Evolutionary conservation across 2,797 vertebrate genomes (phyloP), one percentile per base, ranked within the genome.

Genomic region (Apodemus agrarius): DNA sequence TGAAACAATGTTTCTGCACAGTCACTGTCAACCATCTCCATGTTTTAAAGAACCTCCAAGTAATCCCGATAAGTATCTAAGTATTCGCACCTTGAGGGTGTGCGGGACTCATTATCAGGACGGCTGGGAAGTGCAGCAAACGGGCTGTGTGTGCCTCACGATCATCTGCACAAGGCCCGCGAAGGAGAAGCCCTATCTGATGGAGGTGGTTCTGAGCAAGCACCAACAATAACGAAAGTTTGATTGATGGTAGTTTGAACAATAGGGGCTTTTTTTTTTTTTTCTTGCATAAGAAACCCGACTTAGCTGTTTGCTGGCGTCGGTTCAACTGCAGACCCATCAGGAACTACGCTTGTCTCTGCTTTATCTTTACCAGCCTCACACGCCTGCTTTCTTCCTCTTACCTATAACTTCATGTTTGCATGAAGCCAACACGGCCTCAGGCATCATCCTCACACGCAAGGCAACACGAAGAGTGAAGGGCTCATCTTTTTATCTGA

Each of bases 211-310:
- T 94, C 91, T 0, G 0, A 93, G 76, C 93, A 95, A 94, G 88
- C 59, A 93, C 79, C 13, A 79, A 82, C 93, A 97, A 79, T 59
- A 31, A 76, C 4, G 63, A 54, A 83, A 78, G 69, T 81, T 54
- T 81, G 90, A 96, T 93, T 43, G 94, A 91, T 6, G 34, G 79
- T 26, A 80, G 67, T 69, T 93, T 91, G 63, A 96, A 96, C 96
- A 96, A 92, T 96, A 78, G 81, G 61, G 46, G 76, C 52, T 91
- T 93, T 91, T 93, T 92, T 94, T 87, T 54, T 46, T 52, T 21
- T n/a, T n/a, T n/a, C n/a, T 94, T 69, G 95, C 52, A 12, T 63
- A 76, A 89, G 29, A 81, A 76, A 80, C 80, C 69, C 67, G 59
- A 87, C 61, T 67, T 85, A 21, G 34, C 65, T 59, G 46, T 91